Evolutionary conservation across 2,888 invertebrate species (phyloP).

Genomic region (Lapara coniferarum): DNA sequence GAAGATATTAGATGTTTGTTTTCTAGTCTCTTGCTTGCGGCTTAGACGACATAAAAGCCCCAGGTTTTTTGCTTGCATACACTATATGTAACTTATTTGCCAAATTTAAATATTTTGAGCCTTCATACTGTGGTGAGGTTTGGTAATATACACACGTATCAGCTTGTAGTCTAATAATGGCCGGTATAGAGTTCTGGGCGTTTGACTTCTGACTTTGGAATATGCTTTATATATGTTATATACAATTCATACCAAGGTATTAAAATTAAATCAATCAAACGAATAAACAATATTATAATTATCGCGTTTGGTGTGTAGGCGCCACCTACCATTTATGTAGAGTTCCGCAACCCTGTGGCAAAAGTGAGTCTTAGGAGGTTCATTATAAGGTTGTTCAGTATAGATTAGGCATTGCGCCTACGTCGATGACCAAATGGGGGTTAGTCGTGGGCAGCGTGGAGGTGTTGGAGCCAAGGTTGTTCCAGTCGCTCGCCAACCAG

Average conservation of each 20-base stretch:
- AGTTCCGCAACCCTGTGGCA: slow-evolving; percentile 72
- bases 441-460: slow-evolving; percentile 79
- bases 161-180: too few species aligned
- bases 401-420: slow-evolving; percentile 76
- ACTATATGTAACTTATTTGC: too few species aligned
- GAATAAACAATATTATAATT: slow-evolving; percentile 58
- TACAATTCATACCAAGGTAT: not conserved
- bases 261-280: slow-evolving; percentile 34
- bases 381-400: slow-evolving; percentile 78
- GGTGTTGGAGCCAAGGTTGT: slow-evolving; percentile 81
- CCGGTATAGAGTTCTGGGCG: too few species aligned
- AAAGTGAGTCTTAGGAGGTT: slow-evolving; percentile 71
- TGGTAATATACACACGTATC: too few species aligned
- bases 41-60: too few species aligned
- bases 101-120: too few species aligned
- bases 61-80: too few species aligned
- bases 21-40: too few species aligned
- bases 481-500: slow-evolving; percentile 74
- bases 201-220: too few species aligned
- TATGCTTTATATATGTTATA: not conserved
- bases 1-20: too few species aligned
- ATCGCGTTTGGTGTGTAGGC: slow-evolving; percentile 68
- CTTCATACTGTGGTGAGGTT: too few species aligned
- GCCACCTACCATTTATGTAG: slow-evolving; percentile 63
- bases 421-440: slow-evolving; percentile 81